Conservation (phyloP, 2,113 vertebrate species). For the Phalacrocorax carbo region DNA sequence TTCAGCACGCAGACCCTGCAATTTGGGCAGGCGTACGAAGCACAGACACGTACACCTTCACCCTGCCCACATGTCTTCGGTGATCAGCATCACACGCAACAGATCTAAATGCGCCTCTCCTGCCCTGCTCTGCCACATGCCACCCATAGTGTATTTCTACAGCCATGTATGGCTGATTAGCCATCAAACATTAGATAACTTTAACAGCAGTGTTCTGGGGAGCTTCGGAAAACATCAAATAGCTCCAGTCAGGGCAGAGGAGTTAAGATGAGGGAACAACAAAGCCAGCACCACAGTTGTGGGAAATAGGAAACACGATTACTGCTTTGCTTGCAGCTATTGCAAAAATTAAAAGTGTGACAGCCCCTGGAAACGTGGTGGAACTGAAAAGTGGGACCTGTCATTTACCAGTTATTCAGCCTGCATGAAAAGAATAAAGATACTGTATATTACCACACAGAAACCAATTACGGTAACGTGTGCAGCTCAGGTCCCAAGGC, state of each 20-base stretch:
- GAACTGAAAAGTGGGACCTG: constrained; percentile 20
- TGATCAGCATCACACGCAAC: not conserved
- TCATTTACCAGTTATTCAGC: constrained; percentile 7
- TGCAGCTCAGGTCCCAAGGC: not conserved
- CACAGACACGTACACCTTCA: not conserved
- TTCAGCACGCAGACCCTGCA: not conserved
- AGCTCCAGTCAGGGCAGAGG: not conserved
- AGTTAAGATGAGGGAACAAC: not conserved
- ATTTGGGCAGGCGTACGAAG: not conserved
- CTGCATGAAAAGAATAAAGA: constrained; percentile 6
- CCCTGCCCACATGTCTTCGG: not conserved
- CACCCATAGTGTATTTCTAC: accelerated
- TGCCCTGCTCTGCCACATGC: not conserved
- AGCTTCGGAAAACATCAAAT: not conserved
- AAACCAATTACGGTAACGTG: not conserved
- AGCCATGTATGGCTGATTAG: not conserved
- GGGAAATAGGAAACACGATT: constrained; percentile 8
- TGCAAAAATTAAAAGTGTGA: constrained; percentile 32
- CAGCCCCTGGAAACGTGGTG: not conserved
- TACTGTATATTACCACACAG: not conserved
- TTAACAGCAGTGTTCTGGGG: not conserved
- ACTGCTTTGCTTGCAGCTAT: constrained; percentile 41
- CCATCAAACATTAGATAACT: not conserved
- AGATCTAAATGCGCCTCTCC: not conserved
- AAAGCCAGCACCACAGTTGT: not conserved